These are phyloP conservation scores for Gymnothorax reevesii DNA, from an alignment of 2,797 vertebrate species.

Conservation along the genomic window DNA sequence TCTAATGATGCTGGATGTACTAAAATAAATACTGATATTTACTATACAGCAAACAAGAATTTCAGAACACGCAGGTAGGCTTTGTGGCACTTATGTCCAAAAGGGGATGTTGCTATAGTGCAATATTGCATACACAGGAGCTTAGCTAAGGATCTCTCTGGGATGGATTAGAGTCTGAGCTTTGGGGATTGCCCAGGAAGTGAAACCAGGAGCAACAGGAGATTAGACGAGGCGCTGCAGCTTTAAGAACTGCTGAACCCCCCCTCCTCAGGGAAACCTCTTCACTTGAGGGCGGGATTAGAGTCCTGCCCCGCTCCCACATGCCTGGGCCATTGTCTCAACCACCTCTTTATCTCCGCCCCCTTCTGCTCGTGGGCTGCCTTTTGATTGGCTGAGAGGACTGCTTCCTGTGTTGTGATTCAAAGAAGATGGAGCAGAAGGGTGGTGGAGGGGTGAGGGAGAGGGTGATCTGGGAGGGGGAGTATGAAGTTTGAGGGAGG, in stretches of 20 bases:
- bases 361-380: constrained; percentile 34
- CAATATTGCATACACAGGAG: neutral
- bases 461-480: constrained; percentile 18
- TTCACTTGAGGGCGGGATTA: constrained; percentile 44
- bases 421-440: constrained; percentile 63
- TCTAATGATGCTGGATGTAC: neutral
- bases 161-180: constrained; percentile 25
- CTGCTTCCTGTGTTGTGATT: constrained; percentile 81
- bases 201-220: constrained; percentile 29
- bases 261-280: constrained; percentile 37
- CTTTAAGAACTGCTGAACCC: constrained; percentile 61
- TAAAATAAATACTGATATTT: neutral
- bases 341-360: neutral
- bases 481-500: constrained; percentile 38
- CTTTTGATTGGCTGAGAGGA: constrained; percentile 66
- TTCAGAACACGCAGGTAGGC: neutral
- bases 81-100: no score
- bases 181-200: constrained; percentile 18
- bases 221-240: constrained; percentile 34
- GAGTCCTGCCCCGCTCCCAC: constrained; percentile 33
- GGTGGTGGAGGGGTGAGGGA: constrained; percentile 22
- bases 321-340: constrained; percentile 41
- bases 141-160: constrained; percentile 37
- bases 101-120: constrained; percentile 28
- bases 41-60: neutral